Base-by-base conservation (phyloP, 2,113 vertebrate genomes). In the Notarius lentiginosus region DNA sequence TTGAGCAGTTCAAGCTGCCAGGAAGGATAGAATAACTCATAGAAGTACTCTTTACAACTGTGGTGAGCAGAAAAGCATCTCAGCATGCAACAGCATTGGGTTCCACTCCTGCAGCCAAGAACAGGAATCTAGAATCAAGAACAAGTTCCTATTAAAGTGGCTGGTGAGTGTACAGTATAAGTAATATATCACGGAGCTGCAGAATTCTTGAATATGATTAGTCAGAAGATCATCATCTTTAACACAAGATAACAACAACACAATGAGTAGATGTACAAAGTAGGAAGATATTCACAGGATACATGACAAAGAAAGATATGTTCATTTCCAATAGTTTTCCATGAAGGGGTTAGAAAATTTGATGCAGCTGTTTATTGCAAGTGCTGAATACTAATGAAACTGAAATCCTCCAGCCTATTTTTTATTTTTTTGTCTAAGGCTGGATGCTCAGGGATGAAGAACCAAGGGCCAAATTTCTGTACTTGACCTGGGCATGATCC, bases 331-430 rank as follows among this genome's bases (percentile, higher is more conserved):
- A 30, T 56, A 30, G 53, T 18, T 7, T 56, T 27, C 51, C 7
- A 27, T 17, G 47, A 53, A 20, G 4, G 11, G 5, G 24, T 22
- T n/a, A 17, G 15, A 79, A 58, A 24, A 53, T 56, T 56, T 34
- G 5, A 58, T 7, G 8, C 27, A 30, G 73, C 5, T 77, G 73
- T 53, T 53, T 77, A 53, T 11, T n/a, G 47, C 9, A 77, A 14
- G 51, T 77, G 12, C 49, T 55, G 51, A 79, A 79, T 79, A 79
- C 15, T 79, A 58, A 79, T 79, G 9, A 58, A 79, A 56, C 7
- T 18, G 76, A 17, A 18, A 79, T 79, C 77, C n/a, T 79, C 77
- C 27, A 79, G 76, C 77, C n/a, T 27, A 2, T 15, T 17, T 7
- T 17, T 1, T 51, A 9, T 4, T 77, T n/a, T 27, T 77, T 55